Base-by-base conservation (phyloP, 1,140 invertebrate species). In the Campoletis sonorensis region DNA sequence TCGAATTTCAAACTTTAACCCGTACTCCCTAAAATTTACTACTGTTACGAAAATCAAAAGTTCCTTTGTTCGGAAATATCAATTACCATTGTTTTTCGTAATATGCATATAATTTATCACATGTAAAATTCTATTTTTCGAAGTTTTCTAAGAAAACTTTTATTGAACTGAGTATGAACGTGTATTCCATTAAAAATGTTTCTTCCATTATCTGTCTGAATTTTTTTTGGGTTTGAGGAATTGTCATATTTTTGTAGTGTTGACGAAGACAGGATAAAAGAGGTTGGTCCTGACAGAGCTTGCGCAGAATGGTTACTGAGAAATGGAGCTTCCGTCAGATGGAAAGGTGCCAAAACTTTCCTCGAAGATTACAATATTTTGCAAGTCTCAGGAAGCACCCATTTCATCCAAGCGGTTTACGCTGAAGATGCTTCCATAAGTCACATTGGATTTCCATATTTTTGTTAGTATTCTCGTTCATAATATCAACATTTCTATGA, bases 281-380 rank as follows among this genome's bases (percentile, higher is more conserved):
- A 93, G 85, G 93, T 97, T 80, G 97, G 97, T 0, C 94, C 97
- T 4, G 97, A 98, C 89, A 88, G 95, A 86, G 95, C 96, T n/a
- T 98, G 97, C 92, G 96, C 97, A 4, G 97, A 98, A 92, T 98
- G 97, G 98, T 92, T 98, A 15, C 89, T 97, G 64, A 91, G 94
- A 86, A 97, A 97, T 92, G 97, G 97, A 15, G 97, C 96, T 23
- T 91, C 92, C 80, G 93, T 98, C 1, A 94, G 93, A 86, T 97
- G 95, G 95, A 92, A 92, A 84, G 92, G 92, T 73, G 87, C 88
- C 16, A 84, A 91, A 49, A 87, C 93, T 71, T 94, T 90, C 87
- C 83, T 95, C 0, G 89, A 84, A 33, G 95, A 97, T 92, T 98
- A 97, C 85, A 96, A 97, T 90, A 81, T 87, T 70, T 89, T 98